Evolutionary conservation across 2,113 vertebrate genomes (phyloP).

Genomic region (Oncorhynchus tshawytscha): DNA sequence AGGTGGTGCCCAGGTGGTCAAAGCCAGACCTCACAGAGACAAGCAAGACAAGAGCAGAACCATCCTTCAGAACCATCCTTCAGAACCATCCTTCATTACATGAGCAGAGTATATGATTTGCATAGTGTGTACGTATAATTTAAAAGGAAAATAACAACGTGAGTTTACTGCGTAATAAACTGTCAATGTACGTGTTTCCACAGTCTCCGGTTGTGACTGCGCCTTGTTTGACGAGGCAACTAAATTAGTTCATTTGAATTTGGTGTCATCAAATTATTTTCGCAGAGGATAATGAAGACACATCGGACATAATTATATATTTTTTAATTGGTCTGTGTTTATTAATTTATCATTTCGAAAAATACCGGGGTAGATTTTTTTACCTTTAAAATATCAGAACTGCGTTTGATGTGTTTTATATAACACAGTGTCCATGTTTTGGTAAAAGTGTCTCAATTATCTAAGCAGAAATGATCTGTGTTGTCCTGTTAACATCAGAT

Average conservation of each 20-base stretch:
- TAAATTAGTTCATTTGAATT: background rate
- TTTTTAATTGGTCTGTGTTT: background rate
- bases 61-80: background rate
- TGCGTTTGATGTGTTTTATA: background rate
- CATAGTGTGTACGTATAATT: background rate
- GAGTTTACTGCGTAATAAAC: background rate
- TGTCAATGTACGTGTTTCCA: background rate
- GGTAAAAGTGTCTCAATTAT: background rate
- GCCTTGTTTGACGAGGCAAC: background rate
- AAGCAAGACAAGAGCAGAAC: background rate
- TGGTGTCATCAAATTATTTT: background rate
- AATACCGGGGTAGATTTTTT: background rate
- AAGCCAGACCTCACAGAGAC: background rate
- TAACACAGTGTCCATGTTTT: background rate
- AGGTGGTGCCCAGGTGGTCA: slow-evolving; percentile 36
- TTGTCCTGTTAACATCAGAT: background rate
- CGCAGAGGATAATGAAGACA: background rate
- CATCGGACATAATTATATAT: background rate
- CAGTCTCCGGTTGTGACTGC: background rate
- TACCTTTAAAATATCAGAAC: background rate
- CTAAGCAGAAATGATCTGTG: background rate
- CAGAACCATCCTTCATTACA: background rate
- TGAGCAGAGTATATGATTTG: background rate
- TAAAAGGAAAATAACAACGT: background rate
- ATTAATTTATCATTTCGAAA: background rate